Evolutionary conservation across 2,888 invertebrate species (phyloP).

Genomic region (Vannuccia rotundouncinata): DNA sequence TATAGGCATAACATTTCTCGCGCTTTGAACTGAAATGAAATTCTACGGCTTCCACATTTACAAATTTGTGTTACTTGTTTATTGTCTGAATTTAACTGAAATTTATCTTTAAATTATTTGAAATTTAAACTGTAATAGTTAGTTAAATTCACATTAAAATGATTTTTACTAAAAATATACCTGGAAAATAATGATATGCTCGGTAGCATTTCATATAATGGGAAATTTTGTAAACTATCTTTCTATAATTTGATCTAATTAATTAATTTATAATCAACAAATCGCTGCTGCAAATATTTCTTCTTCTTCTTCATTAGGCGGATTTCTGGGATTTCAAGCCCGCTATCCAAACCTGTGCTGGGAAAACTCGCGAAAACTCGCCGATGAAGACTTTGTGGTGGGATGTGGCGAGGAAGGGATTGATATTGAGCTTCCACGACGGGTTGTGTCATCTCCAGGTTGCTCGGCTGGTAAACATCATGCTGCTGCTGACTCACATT

Average conservation of each 20-base stretch:
- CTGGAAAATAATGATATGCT: no score
- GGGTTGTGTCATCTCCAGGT: no score
- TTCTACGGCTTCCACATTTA: no score
- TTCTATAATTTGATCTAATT: background rate
- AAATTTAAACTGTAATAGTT: background rate
- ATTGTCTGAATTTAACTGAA: background rate
- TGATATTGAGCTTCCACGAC: no score
- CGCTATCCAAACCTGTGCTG: slow-evolving; percentile 18
- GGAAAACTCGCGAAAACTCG: slow-evolving; percentile 22
- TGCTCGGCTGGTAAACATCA: background rate
- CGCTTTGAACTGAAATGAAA: no score
- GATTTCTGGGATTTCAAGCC: slow-evolving; percentile 32
- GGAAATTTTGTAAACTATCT: no score
- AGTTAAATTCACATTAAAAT: no score
- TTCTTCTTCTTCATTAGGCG: background rate
- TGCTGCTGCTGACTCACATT: background rate
- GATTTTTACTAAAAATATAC: no score
- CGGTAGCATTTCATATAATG: no score
- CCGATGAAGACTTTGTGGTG: slow-evolving; percentile 32
- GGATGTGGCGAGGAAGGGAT: background rate
- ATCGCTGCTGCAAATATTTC: background rate
- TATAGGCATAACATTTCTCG: no score
- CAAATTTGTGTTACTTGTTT: background rate
- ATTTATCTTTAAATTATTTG: background rate
- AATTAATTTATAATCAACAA: background rate